Percentiles rank a stretch among this genome's conserved stretches.
Conservation (phyloP, 2,888 invertebrate genomes). For the Sphaeridia pumilis region DNA sequence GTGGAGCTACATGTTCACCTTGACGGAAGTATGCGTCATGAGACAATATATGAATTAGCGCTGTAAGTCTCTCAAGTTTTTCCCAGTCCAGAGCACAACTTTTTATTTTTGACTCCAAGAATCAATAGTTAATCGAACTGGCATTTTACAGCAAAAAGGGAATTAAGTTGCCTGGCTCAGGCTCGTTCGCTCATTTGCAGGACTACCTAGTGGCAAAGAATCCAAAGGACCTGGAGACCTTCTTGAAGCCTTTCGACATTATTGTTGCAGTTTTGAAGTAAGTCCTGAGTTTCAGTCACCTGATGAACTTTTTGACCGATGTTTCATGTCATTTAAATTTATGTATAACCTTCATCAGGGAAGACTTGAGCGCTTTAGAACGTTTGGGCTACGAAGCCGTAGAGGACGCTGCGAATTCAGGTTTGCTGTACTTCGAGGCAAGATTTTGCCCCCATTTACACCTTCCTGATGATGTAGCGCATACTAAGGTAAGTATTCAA, state of each 20-base stretch:
- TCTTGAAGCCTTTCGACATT: slow-evolving; percentile 41
- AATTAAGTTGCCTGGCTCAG: slow-evolving; percentile 38
- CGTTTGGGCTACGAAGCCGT: slow-evolving; percentile 47
- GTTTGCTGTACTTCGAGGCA: slow-evolving; percentile 46
- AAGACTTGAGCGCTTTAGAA: slow-evolving; percentile 43
- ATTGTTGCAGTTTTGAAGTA: slow-evolving; percentile 40
- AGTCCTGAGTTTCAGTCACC: too few species aligned
- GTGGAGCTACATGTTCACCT: slow-evolving; percentile 48
- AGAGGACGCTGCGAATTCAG: slow-evolving; percentile 44
- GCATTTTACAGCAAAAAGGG: slow-evolving; percentile 36
- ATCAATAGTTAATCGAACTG: slow-evolving; percentile 2
- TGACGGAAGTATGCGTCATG: slow-evolving; percentile 44
- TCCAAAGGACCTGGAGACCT: slow-evolving; percentile 40
- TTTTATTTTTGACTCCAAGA: background rate
- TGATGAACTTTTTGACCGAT: too few species aligned
- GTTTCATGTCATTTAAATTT: too few species aligned
- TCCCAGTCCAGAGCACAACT: too few species aligned
- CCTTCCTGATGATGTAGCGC: slow-evolving; percentile 34
- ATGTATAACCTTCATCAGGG: too few species aligned
- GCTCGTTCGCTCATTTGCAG: slow-evolving; percentile 41
- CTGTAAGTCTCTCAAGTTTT: slow-evolving; percentile 42
- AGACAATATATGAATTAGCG: slow-evolving; percentile 45
- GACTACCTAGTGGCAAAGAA: slow-evolving; percentile 39
- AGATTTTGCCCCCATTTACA: slow-evolving; percentile 44
- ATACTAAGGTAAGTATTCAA: slow-evolving; percentile 18